A percentile compares a stretch with the other conserved stretches of the same genome.
These are phyloP conservation scores for Scrobipalpa costella DNA, from an alignment of 2,888 invertebrate genomes.

Conservation along the genomic window DNA sequence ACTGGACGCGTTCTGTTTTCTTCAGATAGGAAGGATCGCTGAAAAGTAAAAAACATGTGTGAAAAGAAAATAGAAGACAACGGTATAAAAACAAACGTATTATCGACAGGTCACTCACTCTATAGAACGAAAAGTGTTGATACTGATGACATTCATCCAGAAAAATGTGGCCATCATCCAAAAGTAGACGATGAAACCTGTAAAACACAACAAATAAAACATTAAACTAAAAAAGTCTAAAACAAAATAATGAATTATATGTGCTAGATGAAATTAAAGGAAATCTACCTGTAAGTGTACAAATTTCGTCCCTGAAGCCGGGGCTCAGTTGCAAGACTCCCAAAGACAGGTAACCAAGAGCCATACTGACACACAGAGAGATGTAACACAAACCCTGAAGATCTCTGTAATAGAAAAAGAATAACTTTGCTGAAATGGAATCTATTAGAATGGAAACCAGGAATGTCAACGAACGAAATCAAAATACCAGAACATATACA, in stretches of 20 bases:
- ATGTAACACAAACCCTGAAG: slow-evolving; percentile 85
- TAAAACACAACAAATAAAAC: slow-evolving; percentile 31
- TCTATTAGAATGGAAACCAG: not conserved
- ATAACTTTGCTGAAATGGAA: not conserved
- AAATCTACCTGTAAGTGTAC: slow-evolving; percentile 73
- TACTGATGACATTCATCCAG: slow-evolving; percentile 85
- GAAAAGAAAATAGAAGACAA: slow-evolving; percentile 9
- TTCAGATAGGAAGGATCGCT: slow-evolving; percentile 66
- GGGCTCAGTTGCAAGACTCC: slow-evolving; percentile 79
- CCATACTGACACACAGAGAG: slow-evolving; percentile 81
- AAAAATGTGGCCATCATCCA: slow-evolving; percentile 86
- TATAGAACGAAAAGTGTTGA: slow-evolving; percentile 84
- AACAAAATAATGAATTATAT: not conserved
- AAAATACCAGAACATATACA: too few relatives aligned
- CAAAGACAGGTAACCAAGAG: slow-evolving; percentile 80
- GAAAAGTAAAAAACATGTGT: slow-evolving; percentile 28
- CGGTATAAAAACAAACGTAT: not conserved
- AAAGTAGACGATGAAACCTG: slow-evolving; percentile 81
- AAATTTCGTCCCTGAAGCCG: slow-evolving; percentile 60
- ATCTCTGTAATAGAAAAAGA: slow-evolving; percentile 58
- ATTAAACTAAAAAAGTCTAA: not conserved
- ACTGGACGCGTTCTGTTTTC: slow-evolving; percentile 77
- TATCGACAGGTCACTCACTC: slow-evolving; percentile 71
- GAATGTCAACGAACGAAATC: not conserved
- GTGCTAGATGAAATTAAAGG: not conserved